phyloP scores from a whole-genome alignment of 2,888 invertebrate genomes.

The Ischnura elegans region DNA sequence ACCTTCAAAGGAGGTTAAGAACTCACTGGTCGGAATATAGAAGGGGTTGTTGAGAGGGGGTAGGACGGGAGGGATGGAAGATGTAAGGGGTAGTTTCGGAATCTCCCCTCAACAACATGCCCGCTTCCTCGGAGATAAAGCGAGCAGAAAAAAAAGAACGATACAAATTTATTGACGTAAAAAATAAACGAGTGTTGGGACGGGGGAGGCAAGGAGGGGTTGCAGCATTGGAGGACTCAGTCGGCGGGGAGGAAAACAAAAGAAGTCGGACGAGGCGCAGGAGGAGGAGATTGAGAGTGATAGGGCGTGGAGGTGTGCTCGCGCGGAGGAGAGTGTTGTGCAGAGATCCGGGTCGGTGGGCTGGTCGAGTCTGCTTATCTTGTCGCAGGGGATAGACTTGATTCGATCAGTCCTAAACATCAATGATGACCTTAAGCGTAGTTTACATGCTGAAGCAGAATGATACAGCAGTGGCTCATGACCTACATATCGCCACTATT shows the following conservation, averaged over 20 bases:
- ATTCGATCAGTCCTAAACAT: too few relatives aligned
- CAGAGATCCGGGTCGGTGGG: not conserved
- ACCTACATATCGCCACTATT: too few relatives aligned
- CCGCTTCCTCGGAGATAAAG: not conserved
- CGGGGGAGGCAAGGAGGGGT: not conserved
- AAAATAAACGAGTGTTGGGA: not conserved
- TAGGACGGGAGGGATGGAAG: too few relatives aligned
- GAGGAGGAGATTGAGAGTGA: not conserved
- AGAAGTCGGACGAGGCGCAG: not conserved
- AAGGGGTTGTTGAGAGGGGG: not conserved
- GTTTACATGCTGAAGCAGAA: too few relatives aligned
- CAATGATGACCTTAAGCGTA: too few relatives aligned
- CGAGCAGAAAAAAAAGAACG: not conserved
- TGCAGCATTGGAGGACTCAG: not conserved
- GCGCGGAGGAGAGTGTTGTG: not conserved
- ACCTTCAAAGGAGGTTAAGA: slow-evolving; percentile 35
- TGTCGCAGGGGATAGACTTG: too few relatives aligned
- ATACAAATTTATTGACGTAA: not conserved
- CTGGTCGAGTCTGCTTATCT: not conserved
- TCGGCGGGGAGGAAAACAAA: not conserved
- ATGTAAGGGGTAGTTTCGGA: not conserved
- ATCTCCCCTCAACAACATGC: not conserved
- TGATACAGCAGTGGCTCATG: too few relatives aligned
- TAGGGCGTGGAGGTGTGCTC: not conserved
- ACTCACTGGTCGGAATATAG: not conserved